Evolutionary conservation across 1,140 invertebrate species (phyloP), one percentile per base, ranked within the genome.

Genomic region (Helicoverpa armigera): DNA sequence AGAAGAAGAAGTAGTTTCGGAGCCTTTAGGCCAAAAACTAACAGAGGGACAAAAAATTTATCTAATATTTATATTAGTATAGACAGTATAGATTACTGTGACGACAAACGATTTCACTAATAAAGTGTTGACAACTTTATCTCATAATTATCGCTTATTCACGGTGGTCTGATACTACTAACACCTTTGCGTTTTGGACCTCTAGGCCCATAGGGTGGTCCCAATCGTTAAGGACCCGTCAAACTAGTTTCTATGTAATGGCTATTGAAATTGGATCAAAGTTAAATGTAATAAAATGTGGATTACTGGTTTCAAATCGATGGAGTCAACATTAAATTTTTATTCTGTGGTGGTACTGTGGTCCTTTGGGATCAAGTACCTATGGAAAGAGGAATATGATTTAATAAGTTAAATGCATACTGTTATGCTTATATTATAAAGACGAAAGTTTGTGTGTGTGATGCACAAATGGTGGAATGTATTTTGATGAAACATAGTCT

Each of bases 81-180:
- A n/a, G n/a, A n/a, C n/a, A n/a, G n/a, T 43, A 43, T 43, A 43
- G 35, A 43, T 43, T 43, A 43, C 5, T 43, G 35, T 43, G 5
- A 7, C 35, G 7, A 43, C 35, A 58, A 58, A 58, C 23, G 16
- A 58, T 58, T 23, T 11, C 56, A 23, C 7, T 11, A 12, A 58
- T 23, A 14, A 16, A 67, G 7, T 67, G 43, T 50, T 67, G 63
- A 67, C 63, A 50, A 67, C 43, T 67, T 50, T 67, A 67, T 67
- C 63, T 18, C 0, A 48, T 67, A 67, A 67, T 50, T 67, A 67
- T 67, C 63, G 18, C 63, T 7, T 9, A 43, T 43, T 18, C 43
- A 18, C 2, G 63, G 63, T 67, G 63, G 63, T 67, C 35, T 35
- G 43, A 43, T 2, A 13, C n/a, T 9, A 7, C 29, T 23, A 14